Conservation (phyloP, 2,888 invertebrate species). For the Hoplodrina ambigua region DNA sequence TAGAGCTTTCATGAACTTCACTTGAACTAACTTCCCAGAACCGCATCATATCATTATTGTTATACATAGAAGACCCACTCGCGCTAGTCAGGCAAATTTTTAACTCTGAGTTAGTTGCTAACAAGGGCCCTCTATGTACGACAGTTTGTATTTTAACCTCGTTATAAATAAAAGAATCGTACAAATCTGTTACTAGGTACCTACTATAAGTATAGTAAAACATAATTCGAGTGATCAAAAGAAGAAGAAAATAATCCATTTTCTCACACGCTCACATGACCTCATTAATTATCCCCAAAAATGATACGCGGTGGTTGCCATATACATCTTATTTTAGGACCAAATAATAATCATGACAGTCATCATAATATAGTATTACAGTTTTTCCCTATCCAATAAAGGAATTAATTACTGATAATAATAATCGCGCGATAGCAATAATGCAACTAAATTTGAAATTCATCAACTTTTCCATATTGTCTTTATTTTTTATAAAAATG, state of each 20-base stretch:
- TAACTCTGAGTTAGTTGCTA: too few relatives aligned
- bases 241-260: not conserved
- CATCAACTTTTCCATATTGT: conserved; percentile 14
- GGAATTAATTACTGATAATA: conserved; percentile 27
- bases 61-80: too few relatives aligned
- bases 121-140: too few relatives aligned
- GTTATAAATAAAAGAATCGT: too few relatives aligned
- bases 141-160: too few relatives aligned
- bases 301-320: not conserved
- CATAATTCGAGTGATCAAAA: too few relatives aligned
- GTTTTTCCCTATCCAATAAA: conserved; percentile 1
- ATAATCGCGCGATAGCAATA: conserved; percentile 28
- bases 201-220: too few relatives aligned
- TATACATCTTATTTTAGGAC: not conserved
- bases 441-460: conserved; percentile 21
- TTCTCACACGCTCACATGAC: not conserved
- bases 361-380: conserved; percentile 7
- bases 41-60: too few relatives aligned
- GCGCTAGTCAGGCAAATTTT: too few relatives aligned
- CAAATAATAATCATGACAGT: not conserved
- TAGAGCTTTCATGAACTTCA: not conserved
- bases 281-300: not conserved
- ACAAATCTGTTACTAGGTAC: too few relatives aligned
- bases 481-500: conserved; percentile 19
- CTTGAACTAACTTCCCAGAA: too few relatives aligned